Base-by-base conservation (phyloP, 2,113 vertebrate genomes). In the Diphyllodes magnificus region DNA sequence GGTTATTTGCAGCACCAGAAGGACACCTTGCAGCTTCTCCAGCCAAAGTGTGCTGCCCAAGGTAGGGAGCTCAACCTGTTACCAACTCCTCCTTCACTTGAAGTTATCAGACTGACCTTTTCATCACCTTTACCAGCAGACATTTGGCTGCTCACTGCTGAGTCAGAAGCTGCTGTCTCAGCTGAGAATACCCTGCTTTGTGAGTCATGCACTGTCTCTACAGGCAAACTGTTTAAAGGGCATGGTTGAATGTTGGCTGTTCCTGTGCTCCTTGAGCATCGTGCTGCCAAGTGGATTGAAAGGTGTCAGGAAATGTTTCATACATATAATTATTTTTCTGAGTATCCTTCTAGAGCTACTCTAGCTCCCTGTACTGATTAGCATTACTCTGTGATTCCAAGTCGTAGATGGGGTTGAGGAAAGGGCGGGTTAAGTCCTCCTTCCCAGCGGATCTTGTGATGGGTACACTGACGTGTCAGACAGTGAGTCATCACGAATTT, bases 91-190 rank as follows among this genome's bases (percentile, higher is more conserved):
- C 54, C 71, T 93, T 94, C 54, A 37, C 64, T 91, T 71, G 35
- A 63, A 94, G 82, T 65, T 93, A 42, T 81, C 77, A 68, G 64
- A 30, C 37, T 78, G 82, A 88, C 94, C 92, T 96, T 96, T 95
- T 17, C 44, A 45, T 88, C 88, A 90, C 85, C 94, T 96, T 92
- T 95, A n/a, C 47, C 15, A 83, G 64, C 85, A 97, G 94, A 94
- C 92, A 81, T 83, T 97, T 95, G 72, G 25, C 86, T 94, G 88
- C 86, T 90, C 0, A 1, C 85, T 80, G 82, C 93, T 95, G 95
- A 94, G 87, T 97, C 93, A 97, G 91, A 97, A 91, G 91, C 96
- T 95, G 81, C 91, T 95, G 89, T 95, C 95, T 97, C 94, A 90
- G 94, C 88, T 92, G 95, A 95, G 94, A 94, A 90, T 95, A 86